phyloP scores from a whole-genome alignment of 2,113 vertebrate genomes.

The Anthoscopus minutus region DNA sequence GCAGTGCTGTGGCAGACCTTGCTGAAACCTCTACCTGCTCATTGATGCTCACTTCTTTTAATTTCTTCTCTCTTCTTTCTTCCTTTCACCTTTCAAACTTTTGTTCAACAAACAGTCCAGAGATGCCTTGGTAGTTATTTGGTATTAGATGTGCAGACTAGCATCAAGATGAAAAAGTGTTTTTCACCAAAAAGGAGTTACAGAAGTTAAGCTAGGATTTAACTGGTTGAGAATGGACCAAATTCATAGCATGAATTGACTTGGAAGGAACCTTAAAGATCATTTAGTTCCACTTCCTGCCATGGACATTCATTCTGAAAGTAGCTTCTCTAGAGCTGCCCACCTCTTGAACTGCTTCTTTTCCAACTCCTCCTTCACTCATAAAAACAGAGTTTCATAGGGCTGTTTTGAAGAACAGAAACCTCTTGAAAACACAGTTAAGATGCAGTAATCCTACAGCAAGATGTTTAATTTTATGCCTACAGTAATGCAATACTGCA shows the following conservation, averaged over 20 bases:
- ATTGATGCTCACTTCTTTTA: neutral
- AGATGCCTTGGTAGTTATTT: neutral
- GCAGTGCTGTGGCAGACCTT: neutral
- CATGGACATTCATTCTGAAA: neutral
- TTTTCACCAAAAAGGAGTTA: neutral
- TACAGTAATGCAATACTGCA: neutral
- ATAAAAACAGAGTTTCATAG: neutral
- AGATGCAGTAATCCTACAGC: neutral
- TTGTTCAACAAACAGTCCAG: neutral
- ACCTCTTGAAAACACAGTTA: neutral
- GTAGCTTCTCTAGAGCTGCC: neutral
- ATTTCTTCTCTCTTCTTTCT: neutral
- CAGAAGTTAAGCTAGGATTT: neutral
- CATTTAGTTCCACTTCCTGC: neutral
- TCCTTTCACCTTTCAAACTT: neutral
- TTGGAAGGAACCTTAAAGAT: neutral
- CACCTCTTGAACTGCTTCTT: neutral
- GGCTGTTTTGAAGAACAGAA: neutral
- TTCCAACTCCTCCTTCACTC: neutral
- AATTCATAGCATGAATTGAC: neutral
- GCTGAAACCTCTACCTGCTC: neutral
- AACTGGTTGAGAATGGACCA: neutral
- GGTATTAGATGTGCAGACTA: neutral
- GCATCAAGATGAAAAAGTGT: neutral
- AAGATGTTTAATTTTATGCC: neutral